Conservation (phyloP, 2,113 vertebrate species). For the Himantopus leucocephalus region DNA sequence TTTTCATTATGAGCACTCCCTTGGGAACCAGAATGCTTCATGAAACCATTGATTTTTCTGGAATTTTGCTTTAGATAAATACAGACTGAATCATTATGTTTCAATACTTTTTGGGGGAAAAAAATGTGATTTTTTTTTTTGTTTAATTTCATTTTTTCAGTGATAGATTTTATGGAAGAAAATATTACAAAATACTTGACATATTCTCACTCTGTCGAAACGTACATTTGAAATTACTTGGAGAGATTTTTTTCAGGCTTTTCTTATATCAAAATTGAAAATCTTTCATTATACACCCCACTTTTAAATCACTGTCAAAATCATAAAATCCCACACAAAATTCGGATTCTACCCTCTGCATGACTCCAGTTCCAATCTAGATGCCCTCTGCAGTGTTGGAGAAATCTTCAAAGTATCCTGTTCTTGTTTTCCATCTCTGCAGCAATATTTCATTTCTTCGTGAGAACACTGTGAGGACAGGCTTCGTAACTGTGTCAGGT, state of each 20-base stretch:
- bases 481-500: background rate
- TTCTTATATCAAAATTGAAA: background rate
- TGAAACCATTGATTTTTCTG: background rate
- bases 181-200: background rate
- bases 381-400: background rate
- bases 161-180: background rate
- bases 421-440: background rate
- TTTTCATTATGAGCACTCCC: background rate
- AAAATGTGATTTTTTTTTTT: background rate
- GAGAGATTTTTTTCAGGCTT: background rate
- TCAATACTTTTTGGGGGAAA: background rate
- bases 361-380: background rate
- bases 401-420: background rate
- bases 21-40: background rate
- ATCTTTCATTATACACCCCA: background rate
- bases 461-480: background rate
- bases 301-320: background rate
- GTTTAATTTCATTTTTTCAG: background rate
- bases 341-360: background rate
- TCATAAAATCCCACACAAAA: background rate
- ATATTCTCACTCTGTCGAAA: background rate
- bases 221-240: background rate
- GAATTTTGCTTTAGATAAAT: constrained; percentile 1
- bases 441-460: background rate
- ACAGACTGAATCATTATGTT: background rate